Base-by-base conservation (phyloP, 2,888 invertebrate species). In the Corbicula japonica region DNA sequence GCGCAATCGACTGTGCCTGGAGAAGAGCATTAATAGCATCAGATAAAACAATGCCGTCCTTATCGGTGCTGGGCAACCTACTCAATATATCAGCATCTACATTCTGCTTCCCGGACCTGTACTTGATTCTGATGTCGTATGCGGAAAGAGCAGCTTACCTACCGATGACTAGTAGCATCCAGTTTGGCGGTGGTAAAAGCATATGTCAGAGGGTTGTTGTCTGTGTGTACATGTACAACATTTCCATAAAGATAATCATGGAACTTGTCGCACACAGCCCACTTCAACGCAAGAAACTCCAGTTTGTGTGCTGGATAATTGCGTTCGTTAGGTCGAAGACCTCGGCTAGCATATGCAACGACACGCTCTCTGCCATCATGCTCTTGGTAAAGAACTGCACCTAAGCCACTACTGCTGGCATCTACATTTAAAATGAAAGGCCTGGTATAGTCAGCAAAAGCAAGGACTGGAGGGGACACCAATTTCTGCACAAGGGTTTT, bases 371-470 rank as follows among this genome's bases (percentile, higher is more conserved):
- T 10, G 6, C 23, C 38, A 8, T 38, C 38, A 5, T 60, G 60
- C 38, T 60, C 60, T 26, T 60, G 60, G 26, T 66, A 66, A 6
- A 66, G n/a, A 4, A 66, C 54, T 4, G 66, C 52, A 12, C 48
- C 68, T 26, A 66, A 61, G 28, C 76, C 80, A 34, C 41, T 23
- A 2, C 46, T 2, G 30, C 30, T 46, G 10, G 76, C 80, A 60
- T 80, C 80, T 2, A 52, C 52, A 23, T 68, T 48, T 2, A 80
- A 21, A 4, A 50, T 50, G 35, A 76, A 80, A 10, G 73, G 76
- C 38, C 63, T 68, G 6, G 35, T 52, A 23, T 50, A 78, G 60
- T 82, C 78, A 5, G 78, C 82, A 70, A 58, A 78, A 0, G 50
- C 76, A 23, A 82, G 44, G 10, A 82, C 54, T 21, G 82, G 75